Evolutionary conservation across 2,797 vertebrate genomes (phyloP), one percentile per base, ranked within the genome.

Genomic region (Meda fulgida): DNA sequence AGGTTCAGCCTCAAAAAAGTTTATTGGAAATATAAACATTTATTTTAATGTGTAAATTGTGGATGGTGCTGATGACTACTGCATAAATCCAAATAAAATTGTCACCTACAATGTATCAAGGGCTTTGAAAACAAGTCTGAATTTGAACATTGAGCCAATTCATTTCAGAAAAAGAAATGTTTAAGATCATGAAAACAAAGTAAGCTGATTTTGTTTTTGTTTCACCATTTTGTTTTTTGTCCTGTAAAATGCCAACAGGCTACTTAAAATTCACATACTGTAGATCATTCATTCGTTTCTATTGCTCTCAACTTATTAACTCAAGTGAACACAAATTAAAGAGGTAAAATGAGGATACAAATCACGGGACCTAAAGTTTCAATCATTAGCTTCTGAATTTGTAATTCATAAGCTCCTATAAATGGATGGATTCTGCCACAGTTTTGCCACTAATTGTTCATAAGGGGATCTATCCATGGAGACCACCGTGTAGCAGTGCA

Each of bases 361-460:
- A 78, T 58, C 26, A 69, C 10, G 63, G 1, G 48, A 58, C 46
- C 26, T 43, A 34, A 55, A 38, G 65, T 67, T 69, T 84, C 58
- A 83, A 75, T 34, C 82, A 55, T 29, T 48, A 40, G 73, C 65
- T 78, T 77, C 48, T 70, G 26, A 53, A 84, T 84, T 84, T 89
- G 78, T 84, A 65, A 86, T 81, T 75, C 72, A 66, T 34, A 63
- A 81, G 80, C 76, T 76, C 4, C 60, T 66, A 87, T 65, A 72
- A 85, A 84, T 46, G 70, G 36, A 78, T 31, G n/a, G 48, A 63
- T 81, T 73, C 85, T 76, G 81, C 69, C 58, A 75, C 2, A 40
- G 55, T 69, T 84, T 84, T 31, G 19, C 75, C 83, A 78, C 75
- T 84, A 84, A 84, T 84, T 76, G 83, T 58, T 84, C 65, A 69